Conservation (phyloP, 2,113 vertebrate species). For the Scortum barcoo region DNA sequence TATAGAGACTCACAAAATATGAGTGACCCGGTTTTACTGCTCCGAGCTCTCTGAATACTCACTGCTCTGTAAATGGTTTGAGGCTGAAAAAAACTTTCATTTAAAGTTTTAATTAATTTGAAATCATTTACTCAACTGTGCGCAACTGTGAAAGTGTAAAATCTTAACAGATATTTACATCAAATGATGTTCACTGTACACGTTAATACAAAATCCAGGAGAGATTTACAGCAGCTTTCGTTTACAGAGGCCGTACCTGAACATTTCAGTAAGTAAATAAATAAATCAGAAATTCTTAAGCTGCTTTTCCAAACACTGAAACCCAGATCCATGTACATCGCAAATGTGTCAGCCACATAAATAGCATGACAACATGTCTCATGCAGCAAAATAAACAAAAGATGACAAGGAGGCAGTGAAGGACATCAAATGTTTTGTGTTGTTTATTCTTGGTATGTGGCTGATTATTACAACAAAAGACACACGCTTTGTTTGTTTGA, state of each 20-base stretch:
- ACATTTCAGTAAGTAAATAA: slow-evolving; percentile 14
- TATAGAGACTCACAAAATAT: slow-evolving; percentile 20
- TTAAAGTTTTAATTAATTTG: not conserved
- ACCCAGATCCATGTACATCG: too few species aligned
- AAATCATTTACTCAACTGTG: not conserved
- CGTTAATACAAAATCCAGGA: not conserved
- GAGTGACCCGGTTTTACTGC: slow-evolving; percentile 43
- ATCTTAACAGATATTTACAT: not conserved
- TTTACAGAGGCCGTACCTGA: not conserved
- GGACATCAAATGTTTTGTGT: too few species aligned
- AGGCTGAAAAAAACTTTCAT: not conserved
- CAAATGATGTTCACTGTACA: not conserved
- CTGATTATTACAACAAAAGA: too few species aligned
- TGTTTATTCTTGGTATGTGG: too few species aligned
- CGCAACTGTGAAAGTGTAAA: not conserved
- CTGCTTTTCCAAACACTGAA: too few species aligned
- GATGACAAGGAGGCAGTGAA: too few species aligned
- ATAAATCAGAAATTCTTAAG: slow-evolving; percentile 15
- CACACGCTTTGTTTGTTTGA: too few species aligned
- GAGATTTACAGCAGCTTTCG: not conserved
- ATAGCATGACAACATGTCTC: too few species aligned
- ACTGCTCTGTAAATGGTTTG: not conserved
- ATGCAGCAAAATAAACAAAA: too few species aligned
- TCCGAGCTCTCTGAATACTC: not conserved
- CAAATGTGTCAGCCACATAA: too few species aligned